Evolutionary conservation across 92 coral and sea anemone species (phyloP).

Genomic region (Heliopora coerulea): DNA sequence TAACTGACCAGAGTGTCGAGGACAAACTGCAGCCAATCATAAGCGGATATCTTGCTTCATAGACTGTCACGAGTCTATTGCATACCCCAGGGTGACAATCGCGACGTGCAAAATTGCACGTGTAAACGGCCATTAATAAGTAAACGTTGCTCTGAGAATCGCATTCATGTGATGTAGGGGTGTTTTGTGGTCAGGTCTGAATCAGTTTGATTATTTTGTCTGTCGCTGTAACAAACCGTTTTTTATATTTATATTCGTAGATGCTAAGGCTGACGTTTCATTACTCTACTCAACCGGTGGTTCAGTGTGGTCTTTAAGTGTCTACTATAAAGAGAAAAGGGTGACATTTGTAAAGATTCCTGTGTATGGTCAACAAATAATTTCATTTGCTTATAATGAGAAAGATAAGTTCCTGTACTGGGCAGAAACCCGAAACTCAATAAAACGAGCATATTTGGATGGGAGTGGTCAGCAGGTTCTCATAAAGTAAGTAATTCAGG

Average conservation of each 20-base stretch:
- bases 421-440: conserved; percentile 63
- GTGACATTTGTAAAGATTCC: conserved; percentile 62
- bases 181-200: too few relatives aligned
- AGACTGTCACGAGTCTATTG: too few relatives aligned
- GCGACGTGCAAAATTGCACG: too few relatives aligned
- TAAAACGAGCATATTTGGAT: conserved; percentile 69
- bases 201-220: too few relatives aligned
- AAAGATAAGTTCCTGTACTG: conserved; percentile 78
- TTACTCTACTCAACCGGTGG: conserved; percentile 56
- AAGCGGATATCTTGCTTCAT: too few relatives aligned
- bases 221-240: too few relatives aligned
- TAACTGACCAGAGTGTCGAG: too few relatives aligned
- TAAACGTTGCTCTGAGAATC: too few relatives aligned
- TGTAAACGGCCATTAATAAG: too few relatives aligned
- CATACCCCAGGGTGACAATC: too few relatives aligned
- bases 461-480: conserved; percentile 66
- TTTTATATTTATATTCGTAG: neutral
- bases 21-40: too few relatives aligned
- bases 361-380: conserved; percentile 59
- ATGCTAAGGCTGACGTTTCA: conserved; percentile 57
- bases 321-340: conserved; percentile 57
- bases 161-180: too few relatives aligned
- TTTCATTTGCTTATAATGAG: conserved; percentile 75
- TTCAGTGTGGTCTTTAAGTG: conserved; percentile 66
- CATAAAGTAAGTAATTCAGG: conserved; percentile 45